These are phyloP conservation scores for Cinclus mexicanus DNA, from an alignment of 2,113 vertebrate species.

Conservation along the genomic window DNA sequence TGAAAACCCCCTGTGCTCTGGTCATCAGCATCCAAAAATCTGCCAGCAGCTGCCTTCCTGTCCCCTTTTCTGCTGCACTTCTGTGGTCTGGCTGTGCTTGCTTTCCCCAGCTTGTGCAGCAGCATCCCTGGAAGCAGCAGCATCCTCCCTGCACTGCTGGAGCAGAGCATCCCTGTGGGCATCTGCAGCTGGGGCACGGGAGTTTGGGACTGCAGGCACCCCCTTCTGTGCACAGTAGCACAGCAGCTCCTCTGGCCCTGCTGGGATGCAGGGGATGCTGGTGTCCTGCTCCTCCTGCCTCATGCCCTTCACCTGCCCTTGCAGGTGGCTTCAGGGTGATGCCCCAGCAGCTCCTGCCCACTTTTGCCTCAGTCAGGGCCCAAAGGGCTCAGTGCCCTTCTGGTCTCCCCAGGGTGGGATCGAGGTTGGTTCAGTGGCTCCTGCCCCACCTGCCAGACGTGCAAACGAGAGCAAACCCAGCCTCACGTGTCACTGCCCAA, in stretches of 20 bases:
- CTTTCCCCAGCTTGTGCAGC: not conserved
- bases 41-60: not conserved
- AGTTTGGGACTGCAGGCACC: not conserved
- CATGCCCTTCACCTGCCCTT: not conserved
- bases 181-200: not conserved
- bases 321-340: not conserved
- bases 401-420: not conserved
- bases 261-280: not conserved
- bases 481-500: slow-evolving; percentile 50
- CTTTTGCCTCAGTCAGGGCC: too few species aligned
- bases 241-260: not conserved
- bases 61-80: rapidly evolving
- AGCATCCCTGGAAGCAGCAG: not conserved
- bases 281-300: not conserved
- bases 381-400: rapidly evolving
- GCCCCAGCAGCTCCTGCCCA: not conserved
- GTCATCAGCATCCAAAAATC: not conserved
- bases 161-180: not conserved
- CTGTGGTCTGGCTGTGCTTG: not conserved
- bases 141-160: not conserved
- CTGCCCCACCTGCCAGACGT: slow-evolving; percentile 73
- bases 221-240: not conserved
- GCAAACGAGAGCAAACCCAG: slow-evolving; percentile 18
- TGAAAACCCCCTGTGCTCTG: rapidly evolving
- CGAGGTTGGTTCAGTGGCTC: slow-evolving; percentile 14